Conservation (phyloP, 2,797 vertebrate genomes). For the Chaunax sp. region DNA sequence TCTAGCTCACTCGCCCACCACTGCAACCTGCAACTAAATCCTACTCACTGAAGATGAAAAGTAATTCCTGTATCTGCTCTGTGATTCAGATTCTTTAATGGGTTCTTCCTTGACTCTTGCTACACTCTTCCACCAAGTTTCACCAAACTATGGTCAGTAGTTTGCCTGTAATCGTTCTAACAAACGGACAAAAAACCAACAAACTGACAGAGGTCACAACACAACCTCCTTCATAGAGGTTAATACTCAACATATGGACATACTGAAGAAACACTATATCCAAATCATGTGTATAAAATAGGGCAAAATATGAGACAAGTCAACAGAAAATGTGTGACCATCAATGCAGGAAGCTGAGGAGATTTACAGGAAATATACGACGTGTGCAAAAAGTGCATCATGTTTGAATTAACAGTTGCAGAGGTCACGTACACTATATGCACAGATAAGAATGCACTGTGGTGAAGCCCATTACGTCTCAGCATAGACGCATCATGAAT, state of each 20-base stretch:
- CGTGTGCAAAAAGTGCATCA: conserved; percentile 22
- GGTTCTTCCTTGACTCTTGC: too few relatives aligned
- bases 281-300: conserved; percentile 19
- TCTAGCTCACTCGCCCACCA: too few relatives aligned
- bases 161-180: too few relatives aligned
- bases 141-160: too few relatives aligned
- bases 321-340: conserved; percentile 17
- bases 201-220: too few relatives aligned
- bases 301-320: conserved; percentile 6
- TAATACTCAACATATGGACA: neutral
- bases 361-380: conserved; percentile 24
- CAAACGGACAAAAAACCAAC: too few relatives aligned
- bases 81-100: too few relatives aligned
- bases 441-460: conserved; percentile 55
- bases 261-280: neutral
- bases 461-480: conserved; percentile 50
- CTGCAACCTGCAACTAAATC: too few relatives aligned
- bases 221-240: too few relatives aligned
- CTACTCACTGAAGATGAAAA: too few relatives aligned
- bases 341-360: conserved; percentile 23
- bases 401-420: conserved; percentile 50
- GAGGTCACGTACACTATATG: conserved; percentile 23
- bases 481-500: conserved; percentile 55
- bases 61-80: too few relatives aligned
- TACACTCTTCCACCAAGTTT: too few relatives aligned